A percentile compares a stretch with the other conserved stretches of the same genome.
Conservation (phyloP, 2,797 vertebrate genomes). For the Prionace glauca region DNA sequence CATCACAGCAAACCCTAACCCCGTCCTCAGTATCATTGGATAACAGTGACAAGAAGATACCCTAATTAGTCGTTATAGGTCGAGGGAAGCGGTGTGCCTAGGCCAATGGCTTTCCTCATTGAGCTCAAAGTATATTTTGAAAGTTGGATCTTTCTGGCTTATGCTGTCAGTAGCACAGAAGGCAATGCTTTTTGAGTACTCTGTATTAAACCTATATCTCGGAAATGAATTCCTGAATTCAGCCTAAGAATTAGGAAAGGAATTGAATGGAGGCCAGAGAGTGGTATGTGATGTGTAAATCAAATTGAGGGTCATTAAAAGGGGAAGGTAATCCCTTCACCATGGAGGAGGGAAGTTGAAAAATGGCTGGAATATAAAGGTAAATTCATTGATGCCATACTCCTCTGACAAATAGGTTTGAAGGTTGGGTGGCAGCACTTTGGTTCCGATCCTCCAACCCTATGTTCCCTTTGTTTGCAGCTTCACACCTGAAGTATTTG, state of each 20-base stretch:
- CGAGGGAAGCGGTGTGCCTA: background rate
- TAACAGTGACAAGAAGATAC: background rate
- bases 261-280: background rate
- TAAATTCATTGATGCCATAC: background rate
- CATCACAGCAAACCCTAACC: background rate
- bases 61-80: background rate
- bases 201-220: background rate
- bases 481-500: background rate
- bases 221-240: background rate
- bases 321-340: background rate
- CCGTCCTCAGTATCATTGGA: background rate
- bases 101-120: background rate
- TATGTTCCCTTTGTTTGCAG: background rate
- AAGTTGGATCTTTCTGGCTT: background rate
- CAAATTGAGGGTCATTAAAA: background rate
- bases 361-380: background rate
- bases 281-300: background rate
- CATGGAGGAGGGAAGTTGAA: background rate
- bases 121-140: background rate
- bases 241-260: background rate
- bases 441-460: background rate
- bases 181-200: background rate
- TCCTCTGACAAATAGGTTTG: background rate
- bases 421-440: background rate
- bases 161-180: background rate